Evolutionary conservation across 2,888 invertebrate species (phyloP), one percentile per base, ranked within the genome.

Genomic region (Morpho helenor): DNA sequence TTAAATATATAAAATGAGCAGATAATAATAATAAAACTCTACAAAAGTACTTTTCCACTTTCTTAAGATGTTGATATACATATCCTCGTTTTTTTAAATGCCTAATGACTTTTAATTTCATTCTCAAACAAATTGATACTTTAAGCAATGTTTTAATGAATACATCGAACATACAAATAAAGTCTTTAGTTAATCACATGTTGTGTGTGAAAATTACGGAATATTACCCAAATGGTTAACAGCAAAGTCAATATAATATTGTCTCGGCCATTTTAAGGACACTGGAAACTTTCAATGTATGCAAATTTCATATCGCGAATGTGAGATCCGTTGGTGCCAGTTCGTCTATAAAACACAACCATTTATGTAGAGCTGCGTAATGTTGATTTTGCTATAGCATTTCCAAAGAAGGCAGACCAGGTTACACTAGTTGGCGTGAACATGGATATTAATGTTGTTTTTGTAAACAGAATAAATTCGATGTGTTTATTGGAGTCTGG

Each of bases 391-490:
- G 42, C 48, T 31, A 31, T 5, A 5, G 31, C 31, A 31, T 31
- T 31, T 31, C 23, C 45, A 53, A 61, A 54, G 57, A 52, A 59
- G 52, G 57, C 57, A 53, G 66, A 49, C 46, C 64, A 59, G 7
- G 16, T 10, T 56, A 58, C 45, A 61, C 47, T 64, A 55, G 66
- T 44, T 9, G 7, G 16, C 55, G 42, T 49, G 40, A 59, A 56
- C 63, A 55, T 60, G 48, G 48, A 52, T 66, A 60, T 56, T 56
- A 60, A 50, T 10, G 68, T 64, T 69, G 64, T 70, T 75, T 71
- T 69, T 72, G 72, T 73, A 70, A 73, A 71, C 68, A 69, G 66
- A 70, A 72, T 73, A 72, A 74, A 74, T 59, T 67, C 58, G 56
- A 51, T 58, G 59, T 63, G 59, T 74, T 76, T 75, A 74, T 70